phyloP scores from a whole-genome alignment of 1,140 invertebrate species.

The Pseudomyrmex pallidus region DNA sequence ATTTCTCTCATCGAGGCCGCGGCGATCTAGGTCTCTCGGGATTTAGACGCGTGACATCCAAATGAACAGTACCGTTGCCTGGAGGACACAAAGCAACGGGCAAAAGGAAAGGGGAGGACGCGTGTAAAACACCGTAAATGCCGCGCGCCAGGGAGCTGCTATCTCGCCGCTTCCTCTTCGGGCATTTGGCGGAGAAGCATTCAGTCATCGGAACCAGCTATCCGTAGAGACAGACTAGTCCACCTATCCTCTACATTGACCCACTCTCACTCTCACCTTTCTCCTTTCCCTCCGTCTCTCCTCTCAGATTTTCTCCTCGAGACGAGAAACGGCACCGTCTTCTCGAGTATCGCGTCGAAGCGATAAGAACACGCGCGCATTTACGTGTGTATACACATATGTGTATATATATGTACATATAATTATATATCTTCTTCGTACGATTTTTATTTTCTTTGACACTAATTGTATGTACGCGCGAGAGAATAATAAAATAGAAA shows the following conservation, averaged over 20 bases:
- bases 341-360: neutral
- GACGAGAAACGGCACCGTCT: neutral
- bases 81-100: neutral
- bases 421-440: neutral
- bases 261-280: conserved; percentile 59
- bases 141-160: neutral
- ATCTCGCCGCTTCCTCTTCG: conserved; percentile 16
- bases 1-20: conserved; percentile 71
- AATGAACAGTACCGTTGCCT: conserved; percentile 67
- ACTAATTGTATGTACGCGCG: no score
- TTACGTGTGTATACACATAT: no score
- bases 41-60: conserved; percentile 70
- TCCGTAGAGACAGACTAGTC: conserved; percentile 12
- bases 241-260: conserved; percentile 30
- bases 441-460: neutral
- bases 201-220: conserved; percentile 43
- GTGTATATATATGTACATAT: neutral
- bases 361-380: neutral
- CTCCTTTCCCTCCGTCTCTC: conserved; percentile 33
- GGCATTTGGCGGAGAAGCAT: neutral
- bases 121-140: neutral
- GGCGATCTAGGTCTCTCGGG: conserved; percentile 72
- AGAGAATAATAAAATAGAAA: no score
- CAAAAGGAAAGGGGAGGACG: conserved; percentile 24
- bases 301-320: conserved; percentile 48